Evolutionary conservation across 1,140 invertebrate species (phyloP).

Genomic region (Drosophila prosaltans): DNA sequence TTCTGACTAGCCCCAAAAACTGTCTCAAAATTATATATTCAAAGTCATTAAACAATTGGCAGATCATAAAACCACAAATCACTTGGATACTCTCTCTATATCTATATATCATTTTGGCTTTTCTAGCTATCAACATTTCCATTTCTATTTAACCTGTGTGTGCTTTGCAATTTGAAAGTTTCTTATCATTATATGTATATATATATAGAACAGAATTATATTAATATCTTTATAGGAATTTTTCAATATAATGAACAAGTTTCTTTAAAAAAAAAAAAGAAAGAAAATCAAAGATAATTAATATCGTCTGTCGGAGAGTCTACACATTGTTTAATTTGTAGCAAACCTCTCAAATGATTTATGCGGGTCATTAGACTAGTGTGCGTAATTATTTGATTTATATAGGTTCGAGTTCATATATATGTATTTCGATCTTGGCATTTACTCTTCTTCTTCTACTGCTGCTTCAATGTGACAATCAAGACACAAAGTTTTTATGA

Average conservation of each 20-base stretch:
- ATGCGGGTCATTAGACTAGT: conserved; percentile 52
- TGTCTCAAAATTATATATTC: not conserved
- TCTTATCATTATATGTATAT: too few relatives aligned
- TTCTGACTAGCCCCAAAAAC: not conserved
- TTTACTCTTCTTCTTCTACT: not conserved
- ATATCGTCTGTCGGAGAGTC: conserved; percentile 20
- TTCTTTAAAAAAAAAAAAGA: not conserved
- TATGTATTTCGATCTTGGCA: not conserved
- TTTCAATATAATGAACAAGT: conserved; percentile 21
- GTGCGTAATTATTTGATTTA: conserved; percentile 40
- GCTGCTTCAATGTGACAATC: not conserved
- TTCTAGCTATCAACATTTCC: too few relatives aligned
- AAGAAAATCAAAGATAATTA: conserved; percentile 19
- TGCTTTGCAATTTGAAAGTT: too few relatives aligned
- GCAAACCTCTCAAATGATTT: conserved; percentile 42
- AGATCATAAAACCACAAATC: too few relatives aligned
- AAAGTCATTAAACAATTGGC: too few relatives aligned
- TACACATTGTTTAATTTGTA: conserved; percentile 25
- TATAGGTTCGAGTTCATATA: not conserved
- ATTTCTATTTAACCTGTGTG: too few relatives aligned
- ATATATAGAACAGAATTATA: too few relatives aligned
- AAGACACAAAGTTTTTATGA: not conserved
- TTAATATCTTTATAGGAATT: not conserved
- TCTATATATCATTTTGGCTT: too few relatives aligned
- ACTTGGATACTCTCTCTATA: too few relatives aligned